Conservation (phyloP, 2,113 vertebrate species). For the Azemiops feae region DNA sequence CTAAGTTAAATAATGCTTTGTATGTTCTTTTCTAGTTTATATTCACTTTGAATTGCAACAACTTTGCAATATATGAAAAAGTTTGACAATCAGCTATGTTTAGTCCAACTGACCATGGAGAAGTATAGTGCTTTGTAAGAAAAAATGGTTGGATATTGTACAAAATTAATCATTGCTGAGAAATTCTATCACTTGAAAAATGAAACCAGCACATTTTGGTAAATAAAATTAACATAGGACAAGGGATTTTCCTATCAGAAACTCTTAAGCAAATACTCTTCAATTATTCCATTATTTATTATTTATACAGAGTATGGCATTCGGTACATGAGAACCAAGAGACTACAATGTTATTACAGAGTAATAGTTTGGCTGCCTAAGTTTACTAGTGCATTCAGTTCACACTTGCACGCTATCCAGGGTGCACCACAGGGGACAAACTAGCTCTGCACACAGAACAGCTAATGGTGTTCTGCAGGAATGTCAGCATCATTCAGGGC, state of each 20-base stretch:
- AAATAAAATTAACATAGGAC: neutral
- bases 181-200: neutral
- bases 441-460: neutral
- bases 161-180: neutral
- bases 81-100: neutral
- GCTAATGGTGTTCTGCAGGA: neutral
- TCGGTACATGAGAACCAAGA: neutral
- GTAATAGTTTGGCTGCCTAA: neutral
- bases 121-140: neutral
- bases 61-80: neutral
- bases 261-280: neutral
- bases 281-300: neutral
- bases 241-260: neutral
- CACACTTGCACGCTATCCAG: neutral
- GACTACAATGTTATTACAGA: neutral
- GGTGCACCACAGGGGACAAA: neutral
- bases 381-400: neutral
- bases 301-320: neutral
- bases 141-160: neutral
- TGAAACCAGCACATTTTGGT: neutral
- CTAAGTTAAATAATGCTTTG: neutral
- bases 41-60: neutral
- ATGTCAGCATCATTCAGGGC: neutral
- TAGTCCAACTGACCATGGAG: neutral
- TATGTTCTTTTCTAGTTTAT: neutral